A percentile compares a stretch with the other conserved stretches of the same genome.
phyloP scores from a whole-genome alignment of 2,113 vertebrate species.

The Barbus barbus region DNA sequence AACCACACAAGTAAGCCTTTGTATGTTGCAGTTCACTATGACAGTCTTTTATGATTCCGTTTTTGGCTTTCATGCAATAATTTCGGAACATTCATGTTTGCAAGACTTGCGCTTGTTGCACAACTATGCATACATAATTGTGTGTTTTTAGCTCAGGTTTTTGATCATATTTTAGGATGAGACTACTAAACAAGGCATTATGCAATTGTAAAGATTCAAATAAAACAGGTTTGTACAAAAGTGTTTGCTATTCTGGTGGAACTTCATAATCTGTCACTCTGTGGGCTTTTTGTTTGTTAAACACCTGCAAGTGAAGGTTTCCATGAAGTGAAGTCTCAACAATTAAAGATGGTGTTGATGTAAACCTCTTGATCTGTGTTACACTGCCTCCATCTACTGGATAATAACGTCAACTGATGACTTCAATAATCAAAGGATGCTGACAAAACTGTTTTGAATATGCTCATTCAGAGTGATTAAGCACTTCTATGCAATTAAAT shows the following conservation, averaged over 20 bases:
- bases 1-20: conserved; percentile 10
- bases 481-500: background rate
- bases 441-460: background rate
- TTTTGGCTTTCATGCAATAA: no score
- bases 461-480: background rate
- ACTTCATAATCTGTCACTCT: background rate
- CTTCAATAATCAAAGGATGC: background rate
- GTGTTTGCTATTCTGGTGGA: background rate
- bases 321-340: conserved; percentile 2
- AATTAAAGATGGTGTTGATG: background rate
- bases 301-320: conserved; percentile 4
- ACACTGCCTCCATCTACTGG: conserved; percentile 13
- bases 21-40: conserved; percentile 46
- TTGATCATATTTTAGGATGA: background rate
- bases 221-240: background rate
- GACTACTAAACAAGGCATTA: background rate
- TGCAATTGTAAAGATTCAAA: background rate
- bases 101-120: background rate
- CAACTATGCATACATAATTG: background rate
- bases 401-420: background rate
- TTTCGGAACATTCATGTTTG: no score
- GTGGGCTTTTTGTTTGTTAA: background rate
- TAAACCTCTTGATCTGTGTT: background rate
- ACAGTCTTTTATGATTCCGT: background rate
- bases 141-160: background rate